Evolutionary conservation across 2,888 invertebrate species (phyloP), one percentile per base, ranked within the genome.

Genomic region (Mantis religiosa): DNA sequence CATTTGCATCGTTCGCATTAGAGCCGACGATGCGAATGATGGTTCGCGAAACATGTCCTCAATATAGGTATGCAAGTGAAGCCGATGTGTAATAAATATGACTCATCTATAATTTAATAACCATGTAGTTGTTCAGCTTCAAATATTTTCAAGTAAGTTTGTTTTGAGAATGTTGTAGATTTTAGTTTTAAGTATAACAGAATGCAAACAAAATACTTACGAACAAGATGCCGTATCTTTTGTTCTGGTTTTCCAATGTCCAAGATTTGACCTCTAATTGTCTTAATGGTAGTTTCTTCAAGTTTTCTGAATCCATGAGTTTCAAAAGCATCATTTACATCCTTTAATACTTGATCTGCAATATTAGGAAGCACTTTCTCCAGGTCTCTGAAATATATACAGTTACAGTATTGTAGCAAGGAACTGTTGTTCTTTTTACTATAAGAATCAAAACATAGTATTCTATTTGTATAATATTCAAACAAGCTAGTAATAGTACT

Each of bases 161-260:
- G 27, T 82, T 25, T 8, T 27, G 1, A 82, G 7, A 82, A 82
- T 82, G 3, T 82, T 4, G 4, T 27, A 14, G 4, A 6, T 8
- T 34, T 34, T 34, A 34, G 34, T 34, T 34, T 34, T 34, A 34
- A 7, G 34, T 34, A 82, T 82, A 82, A 27, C 8, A 27, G n/a
- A 82, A 82, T 84, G 47, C 1, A 2, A 34, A 15, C 89, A 41
- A 41, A 41, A 41, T 92, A 96, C 97, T 96, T 93, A 97, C 97
- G 95, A 91, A 98, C 96, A 90, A 98, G 94, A 91, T 95, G 94
- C 90, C 96, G 94, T 89, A 98, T 96, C 92, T 96, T 95, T 92
- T 98, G 96, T 54, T 97, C 96, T 0, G 95, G 94, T 91, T 95
- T 95, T 1, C 94, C 93, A 15, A 97, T 94, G 47, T 96, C 95